Conservation (phyloP, 1,140 invertebrate species). For the Leptinotarsa lineolata region DNA sequence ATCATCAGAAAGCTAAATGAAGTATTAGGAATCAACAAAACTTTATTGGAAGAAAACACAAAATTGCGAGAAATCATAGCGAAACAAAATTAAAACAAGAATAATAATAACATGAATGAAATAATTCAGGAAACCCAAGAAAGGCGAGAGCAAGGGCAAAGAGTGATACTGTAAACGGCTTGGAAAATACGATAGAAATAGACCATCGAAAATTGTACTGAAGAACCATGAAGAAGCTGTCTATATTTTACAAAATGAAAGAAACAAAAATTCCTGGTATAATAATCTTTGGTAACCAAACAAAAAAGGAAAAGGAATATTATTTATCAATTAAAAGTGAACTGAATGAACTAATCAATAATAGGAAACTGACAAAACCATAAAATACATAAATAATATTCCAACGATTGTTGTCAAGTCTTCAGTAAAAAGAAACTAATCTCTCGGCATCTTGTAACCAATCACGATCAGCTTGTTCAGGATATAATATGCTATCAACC, state of each 20-base stretch:
- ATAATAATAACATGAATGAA: conserved; percentile 13
- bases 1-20: conserved; percentile 14
- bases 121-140: neutral
- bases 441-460: neutral
- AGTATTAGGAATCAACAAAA: conserved; percentile 9
- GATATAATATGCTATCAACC: conserved; percentile 5
- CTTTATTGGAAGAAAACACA: conserved; percentile 9
- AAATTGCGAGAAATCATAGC: conserved; percentile 8
- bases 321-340: conserved; percentile 13
- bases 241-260: conserved; percentile 5
- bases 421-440: conserved; percentile 13
- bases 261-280: conserved; percentile 10
- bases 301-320: conserved; percentile 7
- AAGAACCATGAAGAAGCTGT: conserved; percentile 14
- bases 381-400: conserved; percentile 16
- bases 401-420: conserved; percentile 17
- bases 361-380: conserved; percentile 17
- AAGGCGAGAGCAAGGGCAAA: conserved; percentile 13
- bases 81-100: conserved; percentile 15
- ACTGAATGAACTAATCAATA: conserved; percentile 12
- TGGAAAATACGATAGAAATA: conserved; percentile 15
- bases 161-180: conserved; percentile 14
- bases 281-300: conserved; percentile 15
- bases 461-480: neutral
- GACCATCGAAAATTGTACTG: conserved; percentile 19